These are phyloP conservation scores for Trachythela sp. DNA, from an alignment of 64 coral and sea anemone genomes.

Conservation along the genomic window DNA sequence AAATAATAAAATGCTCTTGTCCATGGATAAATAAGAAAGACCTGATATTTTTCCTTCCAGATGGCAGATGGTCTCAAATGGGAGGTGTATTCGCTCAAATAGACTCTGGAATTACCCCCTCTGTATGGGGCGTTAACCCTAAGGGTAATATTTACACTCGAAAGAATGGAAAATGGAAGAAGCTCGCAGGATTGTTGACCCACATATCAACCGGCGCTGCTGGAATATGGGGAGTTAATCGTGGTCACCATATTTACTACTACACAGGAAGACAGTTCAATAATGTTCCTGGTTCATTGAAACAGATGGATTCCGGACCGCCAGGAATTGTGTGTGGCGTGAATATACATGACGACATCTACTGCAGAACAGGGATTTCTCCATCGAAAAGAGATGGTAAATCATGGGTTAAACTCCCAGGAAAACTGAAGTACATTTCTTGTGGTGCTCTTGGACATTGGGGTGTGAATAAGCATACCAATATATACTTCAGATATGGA, in stretches of 20 bases:
- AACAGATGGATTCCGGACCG: conserved; percentile 19
- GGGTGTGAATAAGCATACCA: conserved; percentile 7
- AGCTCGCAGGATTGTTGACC: neutral
- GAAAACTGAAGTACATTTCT: conserved; percentile 20
- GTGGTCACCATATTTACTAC: neutral
- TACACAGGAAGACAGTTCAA: neutral
- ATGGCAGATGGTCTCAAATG: neutral
- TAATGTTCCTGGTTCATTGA: neutral
- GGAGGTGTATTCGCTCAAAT: neutral
- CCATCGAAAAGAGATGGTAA: neutral
- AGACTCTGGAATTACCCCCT: neutral
- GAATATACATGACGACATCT: neutral
- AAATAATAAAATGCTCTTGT: no score
- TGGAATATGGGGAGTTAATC: neutral
- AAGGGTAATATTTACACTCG: neutral
- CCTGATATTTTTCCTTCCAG: neutral
- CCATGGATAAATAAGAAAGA: no score
- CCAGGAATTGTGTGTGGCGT: conserved; percentile 19
- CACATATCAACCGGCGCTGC: neutral
- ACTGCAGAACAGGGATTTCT: neutral
- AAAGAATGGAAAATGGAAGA: neutral
- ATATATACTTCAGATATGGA: conserved; percentile 32
- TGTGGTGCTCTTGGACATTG: neutral
- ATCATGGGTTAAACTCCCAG: neutral
- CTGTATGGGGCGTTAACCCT: conserved; percentile 18